phyloP scores from a whole-genome alignment of 2,113 vertebrate genomes.

The Chloropsis hardwickii region DNA sequence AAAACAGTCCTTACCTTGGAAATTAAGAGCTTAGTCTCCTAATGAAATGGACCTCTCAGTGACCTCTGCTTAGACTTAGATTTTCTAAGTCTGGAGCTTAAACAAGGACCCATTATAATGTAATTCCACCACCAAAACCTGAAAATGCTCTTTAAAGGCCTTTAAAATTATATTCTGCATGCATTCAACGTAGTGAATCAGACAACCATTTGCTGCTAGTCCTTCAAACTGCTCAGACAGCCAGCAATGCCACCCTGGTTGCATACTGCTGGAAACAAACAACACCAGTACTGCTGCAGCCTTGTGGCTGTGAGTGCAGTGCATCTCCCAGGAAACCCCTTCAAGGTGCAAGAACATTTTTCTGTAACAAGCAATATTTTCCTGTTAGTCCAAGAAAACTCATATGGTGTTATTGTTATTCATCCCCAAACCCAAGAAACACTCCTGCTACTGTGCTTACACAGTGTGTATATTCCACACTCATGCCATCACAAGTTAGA shows the following conservation, averaged over 20 bases:
- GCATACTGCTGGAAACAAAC: not conserved
- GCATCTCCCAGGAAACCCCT: not conserved
- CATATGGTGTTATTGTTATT: not conserved
- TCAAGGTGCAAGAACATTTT: not conserved
- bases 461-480: not conserved
- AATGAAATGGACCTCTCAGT: not conserved
- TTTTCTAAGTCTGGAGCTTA: not conserved
- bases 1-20: not conserved
- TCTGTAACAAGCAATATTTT: not conserved
- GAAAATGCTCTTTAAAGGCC: not conserved
- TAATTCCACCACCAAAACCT: not conserved
- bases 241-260: not conserved
- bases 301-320: accelerated
- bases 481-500: not conserved
- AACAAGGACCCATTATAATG: not conserved
- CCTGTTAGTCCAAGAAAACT: not conserved
- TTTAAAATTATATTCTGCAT: not conserved
- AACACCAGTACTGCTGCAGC: accelerated
- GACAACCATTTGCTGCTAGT: not conserved
- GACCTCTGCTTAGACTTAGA: not conserved
- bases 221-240: not conserved
- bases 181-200: accelerated
- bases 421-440: not conserved
- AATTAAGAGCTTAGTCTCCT: not conserved
- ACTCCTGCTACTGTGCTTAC: not conserved